These are phyloP conservation scores for Dipodomys merriami DNA, from an alignment of 2,113 vertebrate species.

Conservation along the genomic window DNA sequence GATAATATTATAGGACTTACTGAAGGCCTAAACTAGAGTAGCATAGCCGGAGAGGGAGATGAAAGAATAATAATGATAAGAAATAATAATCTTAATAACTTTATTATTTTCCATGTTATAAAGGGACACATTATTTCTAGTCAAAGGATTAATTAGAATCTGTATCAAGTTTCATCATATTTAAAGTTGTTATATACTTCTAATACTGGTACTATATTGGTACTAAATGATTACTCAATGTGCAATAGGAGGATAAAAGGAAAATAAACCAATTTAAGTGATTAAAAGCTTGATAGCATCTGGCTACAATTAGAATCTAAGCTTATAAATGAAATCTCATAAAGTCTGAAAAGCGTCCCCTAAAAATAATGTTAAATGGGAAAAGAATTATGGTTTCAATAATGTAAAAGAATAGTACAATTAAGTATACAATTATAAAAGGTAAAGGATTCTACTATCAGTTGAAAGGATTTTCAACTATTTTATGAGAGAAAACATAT, in stretches of 20 bases:
- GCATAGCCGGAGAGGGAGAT: neutral
- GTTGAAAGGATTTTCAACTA: constrained; percentile 35
- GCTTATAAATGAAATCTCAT: constrained; percentile 61
- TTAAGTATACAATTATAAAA: constrained; percentile 51
- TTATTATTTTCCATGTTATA: constrained; percentile 22
- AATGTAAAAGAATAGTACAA: constrained; percentile 36
- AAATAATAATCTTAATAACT: constrained; percentile 46
- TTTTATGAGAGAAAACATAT: constrained; percentile 37
- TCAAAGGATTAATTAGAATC: constrained; percentile 45
- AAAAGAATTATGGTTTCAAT: constrained; percentile 66
- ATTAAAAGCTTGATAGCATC: constrained; percentile 62
- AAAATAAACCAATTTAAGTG: constrained; percentile 66
- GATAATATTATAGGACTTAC: neutral
- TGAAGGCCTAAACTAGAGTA: neutral
- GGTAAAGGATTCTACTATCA: constrained; percentile 25
- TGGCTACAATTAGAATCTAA: constrained; percentile 67
- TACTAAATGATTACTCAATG: constrained; percentile 40
- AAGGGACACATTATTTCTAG: constrained; percentile 14
- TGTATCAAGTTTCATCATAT: constrained; percentile 39
- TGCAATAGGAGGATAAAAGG: constrained; percentile 47
- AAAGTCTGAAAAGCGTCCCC: constrained; percentile 51
- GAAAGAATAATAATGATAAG: constrained; percentile 25
- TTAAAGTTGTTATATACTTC: constrained; percentile 19
- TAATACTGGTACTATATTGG: neutral
- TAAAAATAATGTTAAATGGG: constrained; percentile 50